Evolutionary conservation across 2,797 vertebrate genomes (phyloP), one percentile per base, ranked within the genome.

Genomic region (Trachurus trachurus): DNA sequence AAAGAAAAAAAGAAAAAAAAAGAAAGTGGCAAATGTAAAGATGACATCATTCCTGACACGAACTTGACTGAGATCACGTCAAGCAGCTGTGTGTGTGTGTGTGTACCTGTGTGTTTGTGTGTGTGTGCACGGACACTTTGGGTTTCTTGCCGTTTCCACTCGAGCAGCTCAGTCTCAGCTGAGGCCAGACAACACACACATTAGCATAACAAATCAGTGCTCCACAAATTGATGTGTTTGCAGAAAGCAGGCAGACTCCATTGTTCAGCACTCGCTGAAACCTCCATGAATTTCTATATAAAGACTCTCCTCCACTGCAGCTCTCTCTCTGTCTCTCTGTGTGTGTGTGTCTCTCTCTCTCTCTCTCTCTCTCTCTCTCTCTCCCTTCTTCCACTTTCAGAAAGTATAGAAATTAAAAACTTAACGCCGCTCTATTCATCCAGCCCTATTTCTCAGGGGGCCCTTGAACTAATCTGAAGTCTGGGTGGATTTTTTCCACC

Each of bases 381-480:
- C 13, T 49, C 62, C 65, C 69, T 31, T 69, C 68, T 70, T 29
- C 53, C 44, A 60, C 65, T 86, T 72, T 68, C 49, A 81, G n/a
- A 81, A 79, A 87, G 85, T 81, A 58, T 64, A 83, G 82, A 89
- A 88, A 92, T 89, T 80, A 91, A 90, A 83, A 92, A 87, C 74
- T 80, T 79, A 78, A 86, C 75, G 13, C 66, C 79, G 80, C 82
- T 85, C 86, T 66, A 87, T 92, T 92, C 88, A 89, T 79, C 47
- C 54, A 49, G 72, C 26, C 60, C 78, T 49, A 74, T 88, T 89
- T 84, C 93, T 92, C 89, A 68, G 63, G 86, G 81, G 92, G 84
- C 77, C 72, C 80, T 89, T 76, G 68, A 90, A 88, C 72, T 93
- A 92, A 92, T 90, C 89, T 90, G 84, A 87, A 90, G 90, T 81